Evolutionary conservation across 2,797 vertebrate species (phyloP).

Genomic region (Gobionotothen gibberifrons): DNA sequence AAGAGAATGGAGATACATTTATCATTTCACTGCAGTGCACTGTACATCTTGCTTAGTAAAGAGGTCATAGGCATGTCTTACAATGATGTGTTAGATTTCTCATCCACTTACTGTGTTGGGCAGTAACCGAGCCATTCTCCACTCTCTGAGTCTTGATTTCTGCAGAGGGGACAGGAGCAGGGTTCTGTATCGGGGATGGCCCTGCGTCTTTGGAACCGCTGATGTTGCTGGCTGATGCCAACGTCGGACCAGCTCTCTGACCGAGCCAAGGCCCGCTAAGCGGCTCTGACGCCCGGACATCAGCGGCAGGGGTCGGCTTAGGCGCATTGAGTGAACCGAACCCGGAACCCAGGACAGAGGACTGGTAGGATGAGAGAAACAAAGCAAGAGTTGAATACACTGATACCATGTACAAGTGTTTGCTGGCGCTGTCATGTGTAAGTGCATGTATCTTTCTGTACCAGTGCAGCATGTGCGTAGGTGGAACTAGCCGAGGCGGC

Average conservation of each 20-base stretch:
- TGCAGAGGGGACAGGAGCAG: conserved; percentile 68
- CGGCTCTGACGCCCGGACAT: conserved; percentile 89
- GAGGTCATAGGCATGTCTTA: not conserved
- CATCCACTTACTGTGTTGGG: conserved; percentile 74
- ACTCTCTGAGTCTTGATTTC: conserved; percentile 85
- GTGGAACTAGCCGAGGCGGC: conserved; percentile 82
- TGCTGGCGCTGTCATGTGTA: not conserved
- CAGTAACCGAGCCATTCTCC: conserved; percentile 76
- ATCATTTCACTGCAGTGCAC: not conserved
- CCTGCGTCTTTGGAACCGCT: conserved; percentile 74
- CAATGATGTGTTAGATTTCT: not conserved
- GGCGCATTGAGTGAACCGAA: conserved; percentile 89
- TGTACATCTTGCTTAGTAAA: not conserved
- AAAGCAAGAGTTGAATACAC: conserved; percentile 14
- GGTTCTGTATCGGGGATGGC: conserved; percentile 60
- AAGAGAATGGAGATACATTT: not conserved
- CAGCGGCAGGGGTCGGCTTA: conserved; percentile 82
- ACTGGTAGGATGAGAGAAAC: conserved; percentile 71
- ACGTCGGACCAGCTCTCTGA: conserved; percentile 82
- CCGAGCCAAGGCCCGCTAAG: conserved; percentile 86
- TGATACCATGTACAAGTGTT: not conserved
- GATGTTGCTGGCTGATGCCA: conserved; percentile 64
- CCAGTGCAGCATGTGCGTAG: conserved; percentile 84
- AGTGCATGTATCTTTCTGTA: conserved; percentile 40
- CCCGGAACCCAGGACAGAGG: conserved; percentile 89